Evolutionary conservation across 2,888 invertebrate genomes (phyloP).

Genomic region (Drymonia ruficornis): DNA sequence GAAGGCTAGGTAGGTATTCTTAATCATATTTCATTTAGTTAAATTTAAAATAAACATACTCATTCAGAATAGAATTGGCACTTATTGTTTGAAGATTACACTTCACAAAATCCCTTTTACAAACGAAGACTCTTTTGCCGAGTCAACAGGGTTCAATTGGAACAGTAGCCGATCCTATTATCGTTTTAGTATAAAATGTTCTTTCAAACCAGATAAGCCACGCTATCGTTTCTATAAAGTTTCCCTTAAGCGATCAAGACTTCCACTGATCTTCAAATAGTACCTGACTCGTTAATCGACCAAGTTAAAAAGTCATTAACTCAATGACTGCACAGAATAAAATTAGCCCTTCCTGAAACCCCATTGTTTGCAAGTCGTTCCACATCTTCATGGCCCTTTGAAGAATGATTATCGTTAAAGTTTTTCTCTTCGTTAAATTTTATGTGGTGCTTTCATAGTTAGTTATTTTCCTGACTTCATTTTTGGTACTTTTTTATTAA

Average conservation of each 20-base stretch:
- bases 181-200: neutral
- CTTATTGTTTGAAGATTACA: neutral
- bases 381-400: constrained; percentile 35
- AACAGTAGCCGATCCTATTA: neutral
- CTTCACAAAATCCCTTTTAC: neutral
- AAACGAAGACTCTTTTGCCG: neutral
- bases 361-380: constrained; percentile 33
- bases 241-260: constrained; percentile 7
- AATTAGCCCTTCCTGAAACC: constrained; percentile 21
- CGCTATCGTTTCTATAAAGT: neutral
- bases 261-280: constrained; percentile 16
- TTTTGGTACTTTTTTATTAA: neutral
- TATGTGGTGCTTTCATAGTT: constrained; percentile 26
- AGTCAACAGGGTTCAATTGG: constrained; percentile 2
- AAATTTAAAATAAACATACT: neutral
- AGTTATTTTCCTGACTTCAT: neutral
- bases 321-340: constrained; percentile 34
- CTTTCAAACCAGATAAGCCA: neutral
- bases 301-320: constrained; percentile 39
- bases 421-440: constrained; percentile 53
- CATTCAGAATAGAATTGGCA: neutral
- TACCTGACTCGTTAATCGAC: constrained; percentile 25
- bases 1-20: no score
- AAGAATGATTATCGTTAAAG: constrained; percentile 66
- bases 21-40: no score